These are phyloP conservation scores for Melanotaenia maccullochi DNA, from an alignment of 2,797 vertebrate genomes.

Conservation along the genomic window DNA sequence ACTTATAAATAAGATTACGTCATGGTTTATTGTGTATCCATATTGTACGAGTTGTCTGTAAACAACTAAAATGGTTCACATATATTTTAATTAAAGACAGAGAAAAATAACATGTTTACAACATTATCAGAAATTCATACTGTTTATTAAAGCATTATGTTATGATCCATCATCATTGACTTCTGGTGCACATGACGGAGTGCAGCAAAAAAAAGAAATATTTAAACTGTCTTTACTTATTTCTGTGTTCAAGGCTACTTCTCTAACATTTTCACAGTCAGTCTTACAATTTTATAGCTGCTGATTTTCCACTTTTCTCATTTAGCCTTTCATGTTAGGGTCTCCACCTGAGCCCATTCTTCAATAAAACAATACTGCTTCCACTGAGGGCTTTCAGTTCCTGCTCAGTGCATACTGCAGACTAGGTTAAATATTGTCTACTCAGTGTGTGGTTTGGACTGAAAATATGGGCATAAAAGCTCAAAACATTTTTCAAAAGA, in stretches of 20 bases:
- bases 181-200: not conserved
- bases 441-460: slow-evolving; percentile 48
- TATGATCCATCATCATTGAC: not conserved
- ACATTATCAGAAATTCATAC: too few species aligned
- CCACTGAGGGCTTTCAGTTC: slow-evolving; percentile 27
- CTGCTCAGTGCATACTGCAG: slow-evolving; percentile 23
- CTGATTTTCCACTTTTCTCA: not conserved
- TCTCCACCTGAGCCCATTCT: slow-evolving; percentile 24
- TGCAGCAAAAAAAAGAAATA: not conserved
- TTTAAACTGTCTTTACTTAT: not conserved
- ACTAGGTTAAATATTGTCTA: slow-evolving; percentile 49
- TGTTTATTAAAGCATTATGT: too few species aligned
- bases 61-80: slow-evolving; percentile 4
- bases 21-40: not conserved
- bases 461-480: slow-evolving; percentile 35
- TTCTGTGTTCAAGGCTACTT: slow-evolving; percentile 10
- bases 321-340: slow-evolving; percentile 19
- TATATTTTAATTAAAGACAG: not conserved
- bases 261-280: not conserved
- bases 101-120: not conserved
- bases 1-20: not conserved
- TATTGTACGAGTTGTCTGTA: slow-evolving; percentile 1
- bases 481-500: slow-evolving; percentile 49
- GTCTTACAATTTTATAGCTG: not conserved
- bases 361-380: slow-evolving; percentile 23